A percentile compares a stretch with the other conserved stretches of the same genome.
These are phyloP conservation scores for Gila orcuttii DNA, from an alignment of 2,113 vertebrate genomes.

Conservation along the genomic window DNA sequence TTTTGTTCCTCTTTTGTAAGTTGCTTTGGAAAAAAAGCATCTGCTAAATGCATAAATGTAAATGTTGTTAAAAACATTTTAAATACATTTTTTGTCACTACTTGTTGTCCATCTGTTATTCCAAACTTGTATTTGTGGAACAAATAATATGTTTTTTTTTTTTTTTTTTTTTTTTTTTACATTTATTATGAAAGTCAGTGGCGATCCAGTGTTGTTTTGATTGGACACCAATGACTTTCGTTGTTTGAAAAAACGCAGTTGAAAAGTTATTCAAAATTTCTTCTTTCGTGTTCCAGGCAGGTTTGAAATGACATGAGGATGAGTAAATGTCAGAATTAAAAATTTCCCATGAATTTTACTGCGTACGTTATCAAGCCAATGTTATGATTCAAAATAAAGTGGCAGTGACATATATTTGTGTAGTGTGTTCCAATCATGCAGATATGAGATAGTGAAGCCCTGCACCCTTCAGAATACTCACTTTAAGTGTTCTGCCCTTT, in stretches of 20 bases:
- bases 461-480: not conserved
- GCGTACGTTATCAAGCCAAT: not conserved
- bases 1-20: no score
- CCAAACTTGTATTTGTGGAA: no score
- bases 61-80: not conserved
- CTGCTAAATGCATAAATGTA: no score
- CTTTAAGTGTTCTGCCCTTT: constrained; percentile 16
- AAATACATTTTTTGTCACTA: not conserved
- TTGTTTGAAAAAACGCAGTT: no score
- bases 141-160: no score
- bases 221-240: no score
- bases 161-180: no score
- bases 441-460: not conserved
- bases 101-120: no score
- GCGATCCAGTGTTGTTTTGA: no score
- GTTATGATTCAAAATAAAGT: not conserved
- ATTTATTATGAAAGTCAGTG: no score
- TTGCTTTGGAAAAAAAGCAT: no score
- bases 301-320: not conserved
- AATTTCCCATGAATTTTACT: not conserved
- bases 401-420: constrained; percentile 11
- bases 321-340: not conserved
- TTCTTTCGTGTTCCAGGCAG: not conserved
- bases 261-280: no score
- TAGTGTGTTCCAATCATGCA: not conserved